A percentile compares a stretch with the other conserved stretches of the same genome.
These are phyloP conservation scores for Paraplagusia blochii DNA, from an alignment of 2,113 vertebrate genomes.

Conservation along the genomic window DNA sequence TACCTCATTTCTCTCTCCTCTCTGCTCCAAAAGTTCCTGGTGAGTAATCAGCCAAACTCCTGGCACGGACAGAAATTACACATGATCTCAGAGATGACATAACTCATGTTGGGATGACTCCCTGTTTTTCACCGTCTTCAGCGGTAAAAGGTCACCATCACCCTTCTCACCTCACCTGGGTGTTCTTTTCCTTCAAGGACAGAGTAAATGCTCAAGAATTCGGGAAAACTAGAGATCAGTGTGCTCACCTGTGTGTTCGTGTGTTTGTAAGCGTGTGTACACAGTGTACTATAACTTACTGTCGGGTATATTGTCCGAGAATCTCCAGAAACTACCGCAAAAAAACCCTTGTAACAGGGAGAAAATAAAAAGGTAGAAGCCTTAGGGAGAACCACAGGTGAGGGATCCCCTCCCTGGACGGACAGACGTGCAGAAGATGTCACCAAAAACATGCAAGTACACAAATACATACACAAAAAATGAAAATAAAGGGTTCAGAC, in stretches of 20 bases:
- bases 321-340: too few relatives aligned
- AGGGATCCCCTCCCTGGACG: too few relatives aligned
- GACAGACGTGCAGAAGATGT: too few relatives aligned
- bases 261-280: not conserved
- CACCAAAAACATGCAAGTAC: too few relatives aligned
- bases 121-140: constrained; percentile 16
- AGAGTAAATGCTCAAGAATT: not conserved
- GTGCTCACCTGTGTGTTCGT: not conserved
- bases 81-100: constrained; percentile 61
- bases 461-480: too few relatives aligned
- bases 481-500: too few relatives aligned
- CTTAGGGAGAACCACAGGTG: too few relatives aligned
- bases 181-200: not conserved
- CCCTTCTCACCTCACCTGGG: constrained; percentile 15
- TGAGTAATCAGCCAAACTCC: constrained; percentile 40
- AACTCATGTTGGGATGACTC: constrained; percentile 36
- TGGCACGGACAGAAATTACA: constrained; percentile 38
- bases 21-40: constrained; percentile 12
- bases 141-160: constrained; percentile 26
- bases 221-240: not conserved
- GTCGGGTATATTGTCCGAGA: too few relatives aligned
- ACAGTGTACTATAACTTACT: constrained; percentile 12
- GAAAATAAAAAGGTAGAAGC: too few relatives aligned
- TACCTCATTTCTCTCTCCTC: constrained; percentile 4
- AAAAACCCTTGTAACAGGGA: too few relatives aligned